Evolutionary conservation across 2,888 invertebrate species (phyloP).

Genomic region (Margaritifera margaritifera): DNA sequence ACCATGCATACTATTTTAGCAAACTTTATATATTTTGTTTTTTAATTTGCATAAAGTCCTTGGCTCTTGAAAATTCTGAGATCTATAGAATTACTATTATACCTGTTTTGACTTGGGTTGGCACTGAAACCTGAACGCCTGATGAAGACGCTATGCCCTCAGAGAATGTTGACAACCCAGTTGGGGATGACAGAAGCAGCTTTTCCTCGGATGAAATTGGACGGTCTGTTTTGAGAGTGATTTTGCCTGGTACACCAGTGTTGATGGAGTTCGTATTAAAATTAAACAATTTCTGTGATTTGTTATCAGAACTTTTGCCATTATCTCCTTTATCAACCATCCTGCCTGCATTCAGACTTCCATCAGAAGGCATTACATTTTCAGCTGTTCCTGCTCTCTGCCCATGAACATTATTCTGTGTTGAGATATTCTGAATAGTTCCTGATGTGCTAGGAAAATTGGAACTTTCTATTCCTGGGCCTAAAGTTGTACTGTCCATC

Average conservation of each 20-base stretch:
- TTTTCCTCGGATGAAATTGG: constrained; percentile 2
- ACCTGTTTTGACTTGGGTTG: not conserved
- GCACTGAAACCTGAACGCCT: constrained; percentile 37
- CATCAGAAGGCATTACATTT: not conserved
- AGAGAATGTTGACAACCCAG: constrained; percentile 23
- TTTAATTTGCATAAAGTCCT: too few relatives aligned
- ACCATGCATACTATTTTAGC: too few relatives aligned
- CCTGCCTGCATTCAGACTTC: not conserved
- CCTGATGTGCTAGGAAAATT: too few relatives aligned
- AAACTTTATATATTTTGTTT: too few relatives aligned
- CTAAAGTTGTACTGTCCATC: not conserved
- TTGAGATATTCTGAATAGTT: not conserved
- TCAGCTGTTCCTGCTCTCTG: not conserved
- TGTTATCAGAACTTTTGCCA: constrained; percentile 7
- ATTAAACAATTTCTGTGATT: constrained; percentile 1
- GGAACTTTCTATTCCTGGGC: not conserved
- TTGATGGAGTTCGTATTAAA: too few relatives aligned
- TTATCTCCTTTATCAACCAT: constrained; percentile 4
- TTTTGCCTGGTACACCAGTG: too few relatives aligned
- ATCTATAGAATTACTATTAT: too few relatives aligned
- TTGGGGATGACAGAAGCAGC: constrained; percentile 23
- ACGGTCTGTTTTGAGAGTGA: constrained; percentile 1
- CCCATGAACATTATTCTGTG: not conserved
- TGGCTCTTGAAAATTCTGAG: too few relatives aligned
- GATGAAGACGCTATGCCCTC: constrained; percentile 40